Evolutionary conservation across 1,140 invertebrate species (phyloP).

Genomic region (Copidosoma floridanum): DNA sequence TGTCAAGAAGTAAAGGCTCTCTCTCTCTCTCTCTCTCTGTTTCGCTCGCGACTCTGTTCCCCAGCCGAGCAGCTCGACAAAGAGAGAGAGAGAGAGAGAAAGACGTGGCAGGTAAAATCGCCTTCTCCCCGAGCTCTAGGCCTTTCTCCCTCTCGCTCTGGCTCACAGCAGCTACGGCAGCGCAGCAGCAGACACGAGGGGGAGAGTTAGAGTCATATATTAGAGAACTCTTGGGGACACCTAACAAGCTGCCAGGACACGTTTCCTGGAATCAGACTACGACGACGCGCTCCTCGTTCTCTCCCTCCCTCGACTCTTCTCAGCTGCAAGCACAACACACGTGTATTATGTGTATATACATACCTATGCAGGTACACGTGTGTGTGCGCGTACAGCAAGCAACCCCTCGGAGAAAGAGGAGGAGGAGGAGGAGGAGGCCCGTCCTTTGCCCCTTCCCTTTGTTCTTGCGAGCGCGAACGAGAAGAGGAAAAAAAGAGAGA

Average conservation of each 20-base stretch:
- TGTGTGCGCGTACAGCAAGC: background rate
- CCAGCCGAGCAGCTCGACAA: background rate
- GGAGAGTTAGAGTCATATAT: conserved; percentile 45
- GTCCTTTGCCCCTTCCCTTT: no score
- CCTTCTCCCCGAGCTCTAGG: background rate
- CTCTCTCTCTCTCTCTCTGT: background rate
- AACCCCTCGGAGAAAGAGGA: no score
- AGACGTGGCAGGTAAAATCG: background rate
- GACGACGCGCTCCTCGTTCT: conserved; percentile 6
- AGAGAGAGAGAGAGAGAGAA: background rate
- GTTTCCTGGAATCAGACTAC: conserved; percentile 51
- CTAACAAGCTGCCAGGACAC: conserved; percentile 52
- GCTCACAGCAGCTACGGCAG: background rate
- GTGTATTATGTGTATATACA: background rate
- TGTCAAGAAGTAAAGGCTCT: conserved; percentile 4
- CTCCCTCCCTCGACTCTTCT: conserved; percentile 2
- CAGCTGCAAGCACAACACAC: no score
- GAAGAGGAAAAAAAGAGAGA: no score
- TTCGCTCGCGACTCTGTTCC: background rate
- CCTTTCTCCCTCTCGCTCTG: conserved; percentile 5
- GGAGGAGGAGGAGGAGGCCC: background rate
- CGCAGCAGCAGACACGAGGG: background rate
- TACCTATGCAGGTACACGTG: background rate
- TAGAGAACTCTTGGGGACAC: conserved; percentile 51
- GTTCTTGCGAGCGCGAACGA: no score